Evolutionary conservation across 1,140 invertebrate species (phyloP).

Genomic region (Ctenoplectra terminalis): DNA sequence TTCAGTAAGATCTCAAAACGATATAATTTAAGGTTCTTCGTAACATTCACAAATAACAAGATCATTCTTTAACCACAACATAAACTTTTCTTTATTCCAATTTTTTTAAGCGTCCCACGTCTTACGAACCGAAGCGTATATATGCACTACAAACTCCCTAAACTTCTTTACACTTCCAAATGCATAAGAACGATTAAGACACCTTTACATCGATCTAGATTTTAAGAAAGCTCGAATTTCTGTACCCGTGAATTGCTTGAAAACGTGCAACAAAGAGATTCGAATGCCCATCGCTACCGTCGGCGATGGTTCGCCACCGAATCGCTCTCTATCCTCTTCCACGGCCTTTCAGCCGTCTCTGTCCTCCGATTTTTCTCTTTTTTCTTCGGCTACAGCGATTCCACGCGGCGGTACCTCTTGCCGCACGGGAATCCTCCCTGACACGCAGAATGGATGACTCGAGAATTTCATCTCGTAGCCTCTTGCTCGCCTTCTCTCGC

Average conservation of each 20-base stretch:
- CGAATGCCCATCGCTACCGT: conserved; percentile 31
- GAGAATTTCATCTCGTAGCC: conserved; percentile 67
- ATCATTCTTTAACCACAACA: too few relatives aligned
- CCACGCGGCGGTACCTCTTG: conserved; percentile 55
- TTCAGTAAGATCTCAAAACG: too few relatives aligned
- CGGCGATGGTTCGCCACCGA: conserved; percentile 23
- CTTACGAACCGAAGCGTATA: too few relatives aligned
- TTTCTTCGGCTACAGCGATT: conserved; percentile 52
- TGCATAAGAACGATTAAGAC: not conserved
- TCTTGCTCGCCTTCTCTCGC: not conserved
- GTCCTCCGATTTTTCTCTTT: conserved; percentile 38
- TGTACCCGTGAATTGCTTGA: not conserved
- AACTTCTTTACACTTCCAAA: too few relatives aligned
- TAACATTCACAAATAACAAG: too few relatives aligned
- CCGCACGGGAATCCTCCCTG: conserved; percentile 72
- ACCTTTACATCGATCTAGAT: not conserved
- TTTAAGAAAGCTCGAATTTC: not conserved
- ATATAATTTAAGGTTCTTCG: too few relatives aligned
- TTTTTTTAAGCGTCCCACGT: too few relatives aligned
- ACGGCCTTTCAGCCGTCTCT: conserved; percentile 1
- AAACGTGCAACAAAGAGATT: conserved; percentile 26
- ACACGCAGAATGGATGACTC: conserved; percentile 75
- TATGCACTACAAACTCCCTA: too few relatives aligned
- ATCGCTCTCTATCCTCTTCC: conserved; percentile 32
- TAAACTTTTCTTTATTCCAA: too few relatives aligned